phyloP scores from a whole-genome alignment of 2,888 invertebrate genomes.

The Oligia fasciuncula region DNA sequence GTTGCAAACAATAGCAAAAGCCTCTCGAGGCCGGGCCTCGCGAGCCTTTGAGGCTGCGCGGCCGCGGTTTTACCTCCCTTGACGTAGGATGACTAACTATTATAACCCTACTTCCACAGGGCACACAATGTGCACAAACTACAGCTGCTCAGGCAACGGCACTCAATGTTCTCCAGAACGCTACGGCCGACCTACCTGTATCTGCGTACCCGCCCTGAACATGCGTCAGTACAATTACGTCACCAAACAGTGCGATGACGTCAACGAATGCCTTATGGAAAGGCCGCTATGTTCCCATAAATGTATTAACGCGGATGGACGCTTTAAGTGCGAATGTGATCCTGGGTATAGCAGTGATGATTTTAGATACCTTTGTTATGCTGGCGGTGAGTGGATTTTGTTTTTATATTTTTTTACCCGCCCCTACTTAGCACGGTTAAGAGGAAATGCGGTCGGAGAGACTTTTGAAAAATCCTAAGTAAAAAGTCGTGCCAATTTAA shows the following conservation, averaged over 20 bases:
- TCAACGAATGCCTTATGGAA: slow-evolving; percentile 91
- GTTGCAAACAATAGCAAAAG: too few relatives aligned
- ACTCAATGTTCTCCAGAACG: slow-evolving; percentile 76
- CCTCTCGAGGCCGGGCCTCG: too few relatives aligned
- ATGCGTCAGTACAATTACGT: slow-evolving; percentile 76
- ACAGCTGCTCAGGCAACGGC: slow-evolving; percentile 72
- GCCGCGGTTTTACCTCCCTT: background rate
- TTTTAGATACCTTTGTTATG: slow-evolving; percentile 76
- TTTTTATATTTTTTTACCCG: background rate
- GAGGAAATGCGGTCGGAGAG: too few relatives aligned
- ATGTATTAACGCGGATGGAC: slow-evolving; percentile 91
- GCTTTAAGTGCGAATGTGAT: slow-evolving; percentile 92
- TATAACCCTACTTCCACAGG: slow-evolving; percentile 71
- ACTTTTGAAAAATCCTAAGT: too few relatives aligned
- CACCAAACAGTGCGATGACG: slow-evolving; percentile 86
- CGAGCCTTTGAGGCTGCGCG: too few relatives aligned
- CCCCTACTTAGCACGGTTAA: too few relatives aligned
- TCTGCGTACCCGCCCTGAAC: slow-evolving; percentile 88
- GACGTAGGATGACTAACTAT: background rate
- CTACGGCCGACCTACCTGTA: slow-evolving; percentile 83
- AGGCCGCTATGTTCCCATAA: slow-evolving; percentile 92
- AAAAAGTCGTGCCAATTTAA: too few relatives aligned
- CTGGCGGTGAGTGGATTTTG: slow-evolving; percentile 72
- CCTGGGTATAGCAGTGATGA: slow-evolving; percentile 74
- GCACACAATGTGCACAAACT: slow-evolving; percentile 79